These are phyloP conservation scores for Pseudomyrmex dendroicus DNA, from an alignment of 1,140 invertebrate species.

Conservation along the genomic window DNA sequence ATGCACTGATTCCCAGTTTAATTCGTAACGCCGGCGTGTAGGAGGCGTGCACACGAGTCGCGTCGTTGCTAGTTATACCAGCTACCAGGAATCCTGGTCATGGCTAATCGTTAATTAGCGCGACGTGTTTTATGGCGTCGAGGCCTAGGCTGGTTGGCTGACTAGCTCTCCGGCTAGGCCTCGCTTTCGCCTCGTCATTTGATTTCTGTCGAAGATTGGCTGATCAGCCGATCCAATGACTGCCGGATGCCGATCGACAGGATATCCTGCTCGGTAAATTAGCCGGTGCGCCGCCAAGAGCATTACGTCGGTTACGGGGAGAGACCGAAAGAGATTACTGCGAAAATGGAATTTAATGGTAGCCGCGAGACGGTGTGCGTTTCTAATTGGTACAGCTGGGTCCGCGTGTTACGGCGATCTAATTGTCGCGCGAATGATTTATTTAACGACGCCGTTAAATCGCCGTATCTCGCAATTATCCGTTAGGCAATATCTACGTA, in stretches of 20 bases:
- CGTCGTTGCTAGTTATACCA: slow-evolving; percentile 74
- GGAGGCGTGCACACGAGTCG: slow-evolving; percentile 61
- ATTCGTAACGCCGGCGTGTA: slow-evolving; percentile 70
- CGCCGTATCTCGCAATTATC: slow-evolving; percentile 35
- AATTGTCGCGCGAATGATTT: slow-evolving; percentile 53
- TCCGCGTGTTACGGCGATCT: slow-evolving; percentile 10
- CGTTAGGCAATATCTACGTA: slow-evolving; percentile 35
- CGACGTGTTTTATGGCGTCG: slow-evolving; percentile 76
- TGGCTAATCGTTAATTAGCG: slow-evolving; percentile 81
- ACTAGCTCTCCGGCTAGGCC: background rate
- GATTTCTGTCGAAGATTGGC: slow-evolving; percentile 72
- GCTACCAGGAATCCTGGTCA: slow-evolving; percentile 75
- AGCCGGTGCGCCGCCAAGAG: slow-evolving; percentile 29
- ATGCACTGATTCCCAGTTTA: slow-evolving; percentile 79
- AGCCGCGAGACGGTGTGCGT: slow-evolving; percentile 25
- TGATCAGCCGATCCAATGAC: slow-evolving; percentile 74
- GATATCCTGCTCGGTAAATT: slow-evolving; percentile 76
- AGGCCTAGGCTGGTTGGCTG: slow-evolving; percentile 42
- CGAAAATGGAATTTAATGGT: slow-evolving; percentile 69
- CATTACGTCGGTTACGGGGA: slow-evolving; percentile 59
- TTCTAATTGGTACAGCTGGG: slow-evolving; percentile 60
- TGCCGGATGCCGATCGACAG: slow-evolving; percentile 78
- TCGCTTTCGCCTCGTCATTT: slow-evolving; percentile 69
- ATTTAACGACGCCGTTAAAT: slow-evolving; percentile 37
- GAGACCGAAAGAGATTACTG: slow-evolving; percentile 58